Base-by-base conservation (phyloP, 2,113 vertebrate genomes). In the Myanophis thanlyinensis region DNA sequence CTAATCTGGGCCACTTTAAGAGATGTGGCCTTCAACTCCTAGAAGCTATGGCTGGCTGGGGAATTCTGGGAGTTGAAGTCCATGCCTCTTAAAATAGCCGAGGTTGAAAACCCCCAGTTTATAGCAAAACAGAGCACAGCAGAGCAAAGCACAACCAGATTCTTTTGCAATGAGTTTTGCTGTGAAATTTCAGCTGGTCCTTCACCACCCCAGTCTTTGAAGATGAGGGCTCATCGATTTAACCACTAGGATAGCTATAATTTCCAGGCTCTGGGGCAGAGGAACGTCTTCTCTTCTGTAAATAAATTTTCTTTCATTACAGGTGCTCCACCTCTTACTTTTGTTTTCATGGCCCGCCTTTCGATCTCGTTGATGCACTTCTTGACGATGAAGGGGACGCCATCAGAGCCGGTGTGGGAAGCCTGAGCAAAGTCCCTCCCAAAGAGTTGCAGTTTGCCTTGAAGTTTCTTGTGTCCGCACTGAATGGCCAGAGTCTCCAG, bases 401-500 rank as follows among this genome's bases (percentile, higher is more conserved):
- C 97, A 0, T 99, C 99, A 0, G 97, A 89, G 92, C 98, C 98
- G 73, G 95, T 91, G 47, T 47, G 92, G 1, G 98, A 98, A 0
- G 98, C 97, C 93, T 97, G 98, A 0, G 94, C 89, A 89, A 99
- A 99, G 86, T 99, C 99, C 92, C 98, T 98, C 84, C 99, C 99
- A 0, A 99, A 99, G 59, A 99, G 98, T 97, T 99, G 98, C 91
- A 99, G 98, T 89, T 99, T 98, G 5, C 99, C 99, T 92, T 98
- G 99, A 44, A 99, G 98, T 91, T 99, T 99, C 98, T 99, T 99
- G 94, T 99, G 99, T 5, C 99, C 99, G 0, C 99, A 99, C 94
- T 99, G 99, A 96, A 99, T 99, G 94, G 99, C 98, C 96, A 99
- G 95, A 0, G 98, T 99, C 96, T 99, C 99, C 97, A 99, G 96